phyloP scores from a whole-genome alignment of 37 sponge, comb jelly and placozoan genomes.

The Hormiphora californensis region DNA sequence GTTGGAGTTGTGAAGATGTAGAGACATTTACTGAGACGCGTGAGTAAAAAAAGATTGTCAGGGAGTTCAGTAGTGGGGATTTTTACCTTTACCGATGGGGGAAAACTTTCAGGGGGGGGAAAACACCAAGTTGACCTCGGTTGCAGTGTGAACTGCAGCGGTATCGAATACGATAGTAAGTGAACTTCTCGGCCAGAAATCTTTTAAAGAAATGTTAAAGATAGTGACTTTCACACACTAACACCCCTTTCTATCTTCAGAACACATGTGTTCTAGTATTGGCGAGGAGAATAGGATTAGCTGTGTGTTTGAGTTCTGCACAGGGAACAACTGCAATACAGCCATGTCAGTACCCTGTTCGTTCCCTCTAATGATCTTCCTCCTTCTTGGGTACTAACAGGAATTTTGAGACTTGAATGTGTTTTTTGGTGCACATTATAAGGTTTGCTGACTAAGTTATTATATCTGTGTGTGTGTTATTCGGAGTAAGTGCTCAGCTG shows the following conservation, averaged over 20 bases:
- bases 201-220: background rate
- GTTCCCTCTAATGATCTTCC: background rate
- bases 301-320: background rate
- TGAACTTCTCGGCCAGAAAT: background rate
- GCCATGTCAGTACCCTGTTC: background rate
- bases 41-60: background rate
- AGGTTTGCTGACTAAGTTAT: background rate
- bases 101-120: background rate
- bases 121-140: background rate
- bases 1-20: background rate
- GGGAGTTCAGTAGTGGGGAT: background rate
- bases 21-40: background rate
- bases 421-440: background rate
- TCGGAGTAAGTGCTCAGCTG: background rate
- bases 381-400: background rate
- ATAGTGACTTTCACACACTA: background rate
- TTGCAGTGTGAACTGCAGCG: background rate
- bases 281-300: background rate
- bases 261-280: constrained; percentile 7
- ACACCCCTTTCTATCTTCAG: background rate
- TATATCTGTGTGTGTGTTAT: background rate
- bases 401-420: background rate
- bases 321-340: background rate
- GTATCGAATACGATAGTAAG: background rate
- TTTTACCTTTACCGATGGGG: background rate